Base-by-base conservation (phyloP, 92 coral and sea anemone species). In the Ricordea florida region DNA sequence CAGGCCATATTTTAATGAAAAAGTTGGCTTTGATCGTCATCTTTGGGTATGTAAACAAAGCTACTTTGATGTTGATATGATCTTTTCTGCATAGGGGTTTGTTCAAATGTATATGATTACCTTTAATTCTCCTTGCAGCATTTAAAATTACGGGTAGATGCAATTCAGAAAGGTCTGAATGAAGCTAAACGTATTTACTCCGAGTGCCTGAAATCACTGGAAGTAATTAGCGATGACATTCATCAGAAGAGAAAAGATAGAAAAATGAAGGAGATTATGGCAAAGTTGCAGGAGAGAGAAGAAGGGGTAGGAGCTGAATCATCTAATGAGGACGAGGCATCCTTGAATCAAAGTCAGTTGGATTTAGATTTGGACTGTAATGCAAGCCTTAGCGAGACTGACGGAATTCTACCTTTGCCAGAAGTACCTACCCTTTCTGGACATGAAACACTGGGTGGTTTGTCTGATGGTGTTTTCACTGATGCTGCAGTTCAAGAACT, bases 301-400 rank as follows among this genome's bases (percentile, higher is more conserved):
- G 84, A 89, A 11, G 99, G 99, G 14, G 99, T 96, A 18, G 99
- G 99, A 21, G 99, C 99, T 1, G 99, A 96, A 16, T 96, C 99
- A 0, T 89, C 92, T 8, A 78, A 61, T 10, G 92, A 81, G 32
- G 97, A 92, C 7, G 99, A 96, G 27, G 68, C 89, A 0, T 91
- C 97, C 10, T 82, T 91, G 15, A 53, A 85, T 34, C 84, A 87
- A 10, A 91, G 97, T 32, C 85, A 83, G 37, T 85, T 91, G 2
- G 97, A 91, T 68, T 86, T 91, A 17, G 97, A 91, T 47, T 78
- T 91, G 17, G 92, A 91, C 29, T 73, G 80, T 32, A 61, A 59
- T 10, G 9, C 80, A 3, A 73, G 80, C 33, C 36, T 73, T 4
- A 44, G 44, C 22, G 80, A 73, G 25, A 23, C 59, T 13, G 70